Base-by-base conservation (phyloP, 2,888 invertebrate species). In the Callosobruchus maculatus region DNA sequence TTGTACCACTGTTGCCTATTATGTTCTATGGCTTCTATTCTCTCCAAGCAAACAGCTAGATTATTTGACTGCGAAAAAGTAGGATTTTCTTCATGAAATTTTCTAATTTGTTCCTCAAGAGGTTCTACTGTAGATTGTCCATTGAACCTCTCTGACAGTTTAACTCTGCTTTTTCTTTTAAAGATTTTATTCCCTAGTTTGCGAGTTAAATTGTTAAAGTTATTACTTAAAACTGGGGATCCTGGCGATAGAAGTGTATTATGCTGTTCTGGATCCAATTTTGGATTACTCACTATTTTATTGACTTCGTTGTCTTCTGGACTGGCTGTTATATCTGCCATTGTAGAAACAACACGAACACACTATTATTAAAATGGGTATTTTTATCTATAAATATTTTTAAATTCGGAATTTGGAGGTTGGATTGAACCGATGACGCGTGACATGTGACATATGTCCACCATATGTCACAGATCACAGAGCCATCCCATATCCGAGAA, bases 221-320 rank as follows among this genome's bases (percentile, higher is more conserved):
- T 79, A 49, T 49, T 49, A 49, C 49, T 49, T 49, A 49, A 49
- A 49, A 72, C 80, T 78, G 22, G 76, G 80, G 70, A 76, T 80
- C 73, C 78, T 22, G 84, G 84, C 21, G 84, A 84, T 68, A 82
- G 74, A 1, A 82, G 81, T 72, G 76, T 78, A n/a, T n/a, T n/a
- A 21, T 81, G 79, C 30, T 49, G 67, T 67, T 71, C 68, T 49
- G 68, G 31, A 67, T 26, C 72, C 20, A 18, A 13, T 70, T 22
- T 22, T 67, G 13, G 26, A 21, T 69, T 69, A 67, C 73, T 72
- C 22, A 66, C 26, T 26, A 70, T 74, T 30, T 71, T 71, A 22
- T 72, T 72, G 2, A 75, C 71, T 74, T 77, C 77, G 21, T 7
- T 22, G 22, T 77, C 76, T 68, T 74, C 72, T 71, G 49, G 4